Evolutionary conservation across 2,113 vertebrate species (phyloP).

Genomic region (Dinomys branickii): DNA sequence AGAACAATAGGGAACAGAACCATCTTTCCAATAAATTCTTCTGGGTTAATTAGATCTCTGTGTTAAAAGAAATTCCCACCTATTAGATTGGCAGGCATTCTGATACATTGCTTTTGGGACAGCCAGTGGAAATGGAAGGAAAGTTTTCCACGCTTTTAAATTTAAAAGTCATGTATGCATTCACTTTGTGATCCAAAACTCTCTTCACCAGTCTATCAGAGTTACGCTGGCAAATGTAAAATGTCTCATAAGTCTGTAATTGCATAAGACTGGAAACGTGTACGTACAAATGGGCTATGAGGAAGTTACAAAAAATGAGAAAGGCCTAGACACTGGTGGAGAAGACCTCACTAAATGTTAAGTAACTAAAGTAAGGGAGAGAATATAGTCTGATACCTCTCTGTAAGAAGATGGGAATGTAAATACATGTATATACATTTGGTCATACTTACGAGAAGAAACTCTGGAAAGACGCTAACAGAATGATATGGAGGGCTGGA

Average conservation of each 20-base stretch:
- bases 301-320: background rate
- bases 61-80: background rate
- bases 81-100: background rate
- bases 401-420: background rate
- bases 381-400: background rate
- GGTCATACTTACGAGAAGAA: background rate
- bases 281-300: background rate
- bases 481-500: background rate
- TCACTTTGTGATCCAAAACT: background rate
- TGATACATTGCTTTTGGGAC: background rate
- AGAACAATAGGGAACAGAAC: background rate
- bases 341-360: background rate
- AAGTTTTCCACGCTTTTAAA: background rate
- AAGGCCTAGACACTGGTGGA: background rate
- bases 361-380: background rate
- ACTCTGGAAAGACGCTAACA: background rate
- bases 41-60: background rate
- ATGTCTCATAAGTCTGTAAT: background rate
- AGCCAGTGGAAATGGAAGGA: background rate
- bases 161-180: background rate
- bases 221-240: background rate
- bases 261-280: background rate
- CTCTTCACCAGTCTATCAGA: background rate
- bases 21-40: background rate
- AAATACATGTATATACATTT: background rate